phyloP scores from a whole-genome alignment of 2,113 vertebrate species.

The Cavia porcellus region DNA sequence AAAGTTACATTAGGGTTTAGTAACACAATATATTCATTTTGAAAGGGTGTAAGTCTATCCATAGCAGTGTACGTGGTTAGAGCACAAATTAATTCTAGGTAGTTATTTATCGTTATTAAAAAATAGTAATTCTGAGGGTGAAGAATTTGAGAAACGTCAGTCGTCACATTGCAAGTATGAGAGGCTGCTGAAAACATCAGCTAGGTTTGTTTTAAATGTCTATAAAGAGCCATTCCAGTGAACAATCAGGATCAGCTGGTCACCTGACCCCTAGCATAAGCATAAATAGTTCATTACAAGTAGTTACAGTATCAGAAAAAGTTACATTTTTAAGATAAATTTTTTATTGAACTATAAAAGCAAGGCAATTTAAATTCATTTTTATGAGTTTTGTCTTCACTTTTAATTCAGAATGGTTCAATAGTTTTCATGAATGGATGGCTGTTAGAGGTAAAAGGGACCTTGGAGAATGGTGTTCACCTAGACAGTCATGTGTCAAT shows the following conservation, averaged over 20 bases:
- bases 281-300: neutral
- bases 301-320: neutral
- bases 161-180: neutral
- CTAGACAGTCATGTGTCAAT: neutral
- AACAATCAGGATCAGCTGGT: neutral
- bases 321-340: neutral
- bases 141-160: conserved; percentile 48
- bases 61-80: neutral
- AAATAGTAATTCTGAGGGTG: conserved; percentile 29
- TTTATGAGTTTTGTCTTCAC: neutral
- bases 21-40: neutral
- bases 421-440: neutral
- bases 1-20: neutral
- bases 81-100: neutral
- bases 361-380: neutral
- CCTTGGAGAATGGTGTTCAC: neutral
- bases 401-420: neutral
- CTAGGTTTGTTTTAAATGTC: neutral
- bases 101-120: neutral
- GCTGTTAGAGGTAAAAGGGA: neutral
- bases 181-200: neutral
- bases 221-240: neutral
- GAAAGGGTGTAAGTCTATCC: neutral
- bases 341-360: neutral
- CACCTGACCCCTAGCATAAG: neutral